These are phyloP conservation scores for Limnephilus auricula DNA, from an alignment of 2,888 invertebrate genomes.

Conservation along the genomic window DNA sequence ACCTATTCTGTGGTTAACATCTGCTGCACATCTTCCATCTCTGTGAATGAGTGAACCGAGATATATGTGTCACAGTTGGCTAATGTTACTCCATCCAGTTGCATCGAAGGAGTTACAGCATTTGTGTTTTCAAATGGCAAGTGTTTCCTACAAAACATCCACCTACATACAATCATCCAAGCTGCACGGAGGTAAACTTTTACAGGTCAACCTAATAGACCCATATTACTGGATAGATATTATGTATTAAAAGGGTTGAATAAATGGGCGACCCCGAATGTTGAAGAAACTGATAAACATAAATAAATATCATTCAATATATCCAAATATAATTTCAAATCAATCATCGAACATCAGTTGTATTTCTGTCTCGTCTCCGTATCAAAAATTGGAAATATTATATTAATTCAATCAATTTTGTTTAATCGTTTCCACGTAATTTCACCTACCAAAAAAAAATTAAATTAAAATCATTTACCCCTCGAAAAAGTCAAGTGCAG, in stretches of 20 bases:
- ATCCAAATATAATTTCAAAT: neutral
- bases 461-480: neutral
- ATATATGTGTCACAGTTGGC: too few relatives aligned
- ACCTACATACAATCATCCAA: too few relatives aligned
- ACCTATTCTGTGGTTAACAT: too few relatives aligned
- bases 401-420: slow-evolving; percentile 24
- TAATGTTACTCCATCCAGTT: too few relatives aligned
- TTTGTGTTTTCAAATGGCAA: too few relatives aligned
- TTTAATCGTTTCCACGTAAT: slow-evolving; percentile 29
- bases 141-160: too few relatives aligned
- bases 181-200: neutral
- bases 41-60: too few relatives aligned
- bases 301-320: neutral
- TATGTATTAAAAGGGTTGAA: neutral
- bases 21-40: too few relatives aligned
- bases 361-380: neutral
- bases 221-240: neutral
- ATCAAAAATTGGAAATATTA: neutral
- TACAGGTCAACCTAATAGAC: neutral
- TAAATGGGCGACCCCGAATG: neutral
- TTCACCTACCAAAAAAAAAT: neutral
- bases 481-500: neutral
- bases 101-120: too few relatives aligned
- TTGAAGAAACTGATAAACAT: neutral
- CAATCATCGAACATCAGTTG: neutral